Evolutionary conservation across 2,888 invertebrate species (phyloP).

Genomic region (Tyria jacobaeae): DNA sequence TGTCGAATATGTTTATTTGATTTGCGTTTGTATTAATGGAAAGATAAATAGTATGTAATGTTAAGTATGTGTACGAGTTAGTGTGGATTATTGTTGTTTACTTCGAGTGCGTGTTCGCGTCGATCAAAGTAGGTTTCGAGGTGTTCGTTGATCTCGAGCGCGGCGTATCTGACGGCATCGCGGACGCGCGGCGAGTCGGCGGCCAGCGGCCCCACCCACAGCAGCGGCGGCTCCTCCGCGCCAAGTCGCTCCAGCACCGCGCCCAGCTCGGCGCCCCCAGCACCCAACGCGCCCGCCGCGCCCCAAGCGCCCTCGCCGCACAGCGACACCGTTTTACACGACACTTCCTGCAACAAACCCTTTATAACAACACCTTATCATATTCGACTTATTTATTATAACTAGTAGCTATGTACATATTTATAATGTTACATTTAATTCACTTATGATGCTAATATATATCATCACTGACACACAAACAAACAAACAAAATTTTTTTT

Average conservation of each 20-base stretch:
- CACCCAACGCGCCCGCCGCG: conserved; percentile 55
- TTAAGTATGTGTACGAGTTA: too few relatives aligned
- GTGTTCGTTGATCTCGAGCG: conserved; percentile 97
- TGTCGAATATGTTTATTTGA: too few relatives aligned
- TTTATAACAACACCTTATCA: background rate
- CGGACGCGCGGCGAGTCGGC: conserved; percentile 90
- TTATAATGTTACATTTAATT: too few relatives aligned
- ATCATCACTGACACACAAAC: too few relatives aligned
- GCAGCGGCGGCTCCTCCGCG: conserved; percentile 93
- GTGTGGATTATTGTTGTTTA: conserved; percentile 61
- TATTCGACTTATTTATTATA: too few relatives aligned
- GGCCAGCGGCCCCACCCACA: conserved; percentile 93
- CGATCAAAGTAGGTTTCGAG: conserved; percentile 97
- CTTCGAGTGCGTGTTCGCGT: conserved; percentile 95
- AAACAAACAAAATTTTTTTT: too few relatives aligned
- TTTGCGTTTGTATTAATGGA: too few relatives aligned
- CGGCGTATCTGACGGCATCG: conserved; percentile 94
- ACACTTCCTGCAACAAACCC: conserved; percentile 88
- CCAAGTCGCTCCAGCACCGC: conserved; percentile 88
- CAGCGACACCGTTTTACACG: conserved; percentile 88
- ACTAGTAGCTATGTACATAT: too few relatives aligned
- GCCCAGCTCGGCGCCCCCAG: conserved; percentile 77
- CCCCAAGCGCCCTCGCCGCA: conserved; percentile 63
- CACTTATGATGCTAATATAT: too few relatives aligned
- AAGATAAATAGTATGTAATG: too few relatives aligned